These are phyloP conservation scores for Leptopterna dolabrata DNA, from an alignment of 2,888 invertebrate species.

Conservation along the genomic window DNA sequence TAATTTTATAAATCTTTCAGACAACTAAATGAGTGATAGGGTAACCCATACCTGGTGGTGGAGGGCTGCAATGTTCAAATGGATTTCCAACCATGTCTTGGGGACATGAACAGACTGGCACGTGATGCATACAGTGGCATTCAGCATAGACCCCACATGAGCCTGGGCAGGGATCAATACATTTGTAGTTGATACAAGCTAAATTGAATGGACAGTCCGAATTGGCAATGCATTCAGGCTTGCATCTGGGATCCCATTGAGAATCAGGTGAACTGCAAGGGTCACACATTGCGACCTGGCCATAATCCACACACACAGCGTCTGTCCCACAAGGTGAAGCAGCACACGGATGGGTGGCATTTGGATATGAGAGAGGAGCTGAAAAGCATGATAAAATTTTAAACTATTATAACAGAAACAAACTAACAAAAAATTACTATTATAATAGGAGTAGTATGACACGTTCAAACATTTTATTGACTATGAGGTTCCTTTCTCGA, in stretches of 20 bases:
- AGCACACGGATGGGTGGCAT: slow-evolving; percentile 77
- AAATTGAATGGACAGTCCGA: slow-evolving; percentile 83
- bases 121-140: slow-evolving; percentile 78
- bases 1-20: not conserved
- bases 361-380: slow-evolving; percentile 71
- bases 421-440: no score
- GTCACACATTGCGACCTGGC: slow-evolving; percentile 83
- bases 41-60: slow-evolving; percentile 69
- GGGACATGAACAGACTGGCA: slow-evolving; percentile 79
- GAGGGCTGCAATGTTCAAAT: slow-evolving; percentile 78
- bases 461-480: no score
- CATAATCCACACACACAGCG: slow-evolving; percentile 77
- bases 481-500: no score
- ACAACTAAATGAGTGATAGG: not conserved
- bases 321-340: slow-evolving; percentile 82
- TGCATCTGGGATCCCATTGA: slow-evolving; percentile 78
- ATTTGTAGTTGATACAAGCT: slow-evolving; percentile 80
- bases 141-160: slow-evolving; percentile 81
- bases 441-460: no score
- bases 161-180: slow-evolving; percentile 82
- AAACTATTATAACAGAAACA: no score
- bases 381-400: slow-evolving; percentile 65
- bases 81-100: slow-evolving; percentile 79
- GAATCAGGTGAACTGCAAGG: slow-evolving; percentile 78
- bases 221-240: slow-evolving; percentile 85